Base-by-base conservation (phyloP, 2,797 vertebrate species). In the Melanogrammus aeglefinus region DNA sequence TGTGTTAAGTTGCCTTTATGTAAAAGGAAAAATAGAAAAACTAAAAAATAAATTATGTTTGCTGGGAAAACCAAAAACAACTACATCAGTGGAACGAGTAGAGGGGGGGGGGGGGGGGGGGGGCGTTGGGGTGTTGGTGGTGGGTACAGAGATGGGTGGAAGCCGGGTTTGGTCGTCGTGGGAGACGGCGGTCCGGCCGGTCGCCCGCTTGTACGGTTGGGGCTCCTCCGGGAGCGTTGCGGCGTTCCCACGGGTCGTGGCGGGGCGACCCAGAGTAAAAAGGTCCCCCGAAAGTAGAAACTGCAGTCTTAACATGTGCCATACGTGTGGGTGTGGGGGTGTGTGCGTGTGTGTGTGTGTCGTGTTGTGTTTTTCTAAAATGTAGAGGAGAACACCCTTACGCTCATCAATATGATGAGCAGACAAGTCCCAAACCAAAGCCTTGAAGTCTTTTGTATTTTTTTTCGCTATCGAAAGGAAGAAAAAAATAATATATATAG, bases 351-450 rank as follows among this genome's bases (percentile, higher is more conserved):
- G 39, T 10, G 39, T 10, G 39, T 10, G 39, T 10, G 39, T 8
- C 7, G 39, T 41, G 39, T 41, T 13, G 39, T 3, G 39, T 41
- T 27, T 69, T 69, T 94, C 94, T 93, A 92, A 94, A 95, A 95
- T 92, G 94, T 91, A 93, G 93, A 94, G 94, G 94, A 93, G 92
- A 85, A 86, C 93, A 94, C 94, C 95, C 93, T 94, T 94, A 94
- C 92, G 81, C 97, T 99, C 98, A 99, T 99, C 98, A 99, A 99
- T 99, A 99, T 99, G 98, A 99, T 99, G 97, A 99, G 96, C 94
- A 94, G 94, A 95, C 95, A 92, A 95, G 92, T 97, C 96, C 97
- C 95, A 96, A 95, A 96, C 96, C 95, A 95, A 96, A 95, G 95
- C 95, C 96, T 95, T 95, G 90, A 95, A 96, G 95, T 95, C 93